Conservation (phyloP, 2,888 invertebrate genomes). For the Liposcelis brunnea region DNA sequence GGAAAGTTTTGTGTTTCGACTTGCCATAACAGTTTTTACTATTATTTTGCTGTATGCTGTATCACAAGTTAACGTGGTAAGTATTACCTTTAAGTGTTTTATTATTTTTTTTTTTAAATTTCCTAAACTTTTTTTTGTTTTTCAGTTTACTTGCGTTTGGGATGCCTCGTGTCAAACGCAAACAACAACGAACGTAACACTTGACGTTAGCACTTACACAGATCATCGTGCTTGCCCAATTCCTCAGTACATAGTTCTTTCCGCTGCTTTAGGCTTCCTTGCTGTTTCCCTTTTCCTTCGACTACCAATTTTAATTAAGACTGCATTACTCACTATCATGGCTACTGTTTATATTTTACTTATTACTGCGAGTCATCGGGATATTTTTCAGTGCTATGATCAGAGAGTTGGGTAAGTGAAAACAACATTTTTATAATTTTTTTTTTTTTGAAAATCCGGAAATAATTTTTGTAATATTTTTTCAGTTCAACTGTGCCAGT, state of each 20-base stretch:
- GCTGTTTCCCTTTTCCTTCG: conserved; percentile 71
- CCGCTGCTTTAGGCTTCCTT: conserved; percentile 68
- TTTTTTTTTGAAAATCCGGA: neutral
- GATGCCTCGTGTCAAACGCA: conserved; percentile 31
- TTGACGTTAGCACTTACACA: conserved; percentile 25
- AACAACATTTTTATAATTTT: conserved; percentile 8
- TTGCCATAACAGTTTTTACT: conserved; percentile 75
- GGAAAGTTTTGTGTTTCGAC: conserved; percentile 60
- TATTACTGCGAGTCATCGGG: conserved; percentile 63
- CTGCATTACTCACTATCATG: conserved; percentile 57
- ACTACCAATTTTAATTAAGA: conserved; percentile 68
- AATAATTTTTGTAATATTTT: conserved; percentile 14
- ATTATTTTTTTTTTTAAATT: too few relatives aligned
- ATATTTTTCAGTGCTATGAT: conserved; percentile 70
- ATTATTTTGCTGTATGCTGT: conserved; percentile 74
- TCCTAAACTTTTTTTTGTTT: conserved; percentile 13
- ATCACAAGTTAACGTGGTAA: conserved; percentile 84
- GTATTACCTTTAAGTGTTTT: conserved; percentile 24
- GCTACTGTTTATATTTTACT: conserved; percentile 62
- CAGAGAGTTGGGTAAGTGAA: conserved; percentile 50
- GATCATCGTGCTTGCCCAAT: conserved; percentile 67
- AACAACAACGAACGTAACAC: conserved; percentile 32
- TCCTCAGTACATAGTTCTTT: conserved; percentile 73
- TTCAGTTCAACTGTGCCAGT: conserved; percentile 53
- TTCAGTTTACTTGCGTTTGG: conserved; percentile 45